Base-by-base conservation (phyloP, 2,888 invertebrate genomes). In the Rhodophaea formosa region DNA sequence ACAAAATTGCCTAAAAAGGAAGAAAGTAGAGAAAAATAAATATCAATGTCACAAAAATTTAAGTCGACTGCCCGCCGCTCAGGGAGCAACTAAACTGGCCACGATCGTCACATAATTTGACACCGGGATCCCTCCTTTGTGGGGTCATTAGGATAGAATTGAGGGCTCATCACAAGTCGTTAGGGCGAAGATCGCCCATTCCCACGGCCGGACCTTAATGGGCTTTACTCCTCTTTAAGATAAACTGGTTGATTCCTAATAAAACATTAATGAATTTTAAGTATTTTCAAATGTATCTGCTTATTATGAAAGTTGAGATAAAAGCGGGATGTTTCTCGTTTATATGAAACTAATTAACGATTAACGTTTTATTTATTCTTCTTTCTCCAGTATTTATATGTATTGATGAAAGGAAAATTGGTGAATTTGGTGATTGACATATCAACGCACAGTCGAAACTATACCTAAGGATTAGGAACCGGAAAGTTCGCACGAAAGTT, bases 71-170 rank as follows among this genome's bases (percentile, higher is more conserved):
- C 64, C 65, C 69, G 71, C 68, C 81, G 79, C 70, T 74, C 80
- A 77, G 70, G 80, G 76, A 80, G 61, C 72, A 74, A 86, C 81
- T 85, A 72, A 74, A 86, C 82, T 85, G 72, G 60, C 65, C 66
- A 74, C 80, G 82, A 87, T 84, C 79, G 82, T 82, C 75, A 72
- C 74, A 84, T 86, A 84, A 51, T 74, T 75, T 71, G 71, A 73
- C 68, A 72, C 74, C 74, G 80, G 84, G 80, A 82, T 80, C 82
- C 83, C 82, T 83, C 77, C 81, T 77, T 81, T 79, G 80, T 79
- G 68, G 67, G 65, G 71, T 79, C 76, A 87, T 87, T 88, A 86
- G 71, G 71, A 75, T 70, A 75, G 72, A 81, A 79, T 80, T 61
- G 68, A 80, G 78, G 76, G 72, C 77, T 80, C 73, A 64, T 70